Percentiles rank a stretch among this genome's conserved stretches.
Evolutionary conservation across 2,113 vertebrate species (phyloP).

Genomic region (Condylura cristata): DNA sequence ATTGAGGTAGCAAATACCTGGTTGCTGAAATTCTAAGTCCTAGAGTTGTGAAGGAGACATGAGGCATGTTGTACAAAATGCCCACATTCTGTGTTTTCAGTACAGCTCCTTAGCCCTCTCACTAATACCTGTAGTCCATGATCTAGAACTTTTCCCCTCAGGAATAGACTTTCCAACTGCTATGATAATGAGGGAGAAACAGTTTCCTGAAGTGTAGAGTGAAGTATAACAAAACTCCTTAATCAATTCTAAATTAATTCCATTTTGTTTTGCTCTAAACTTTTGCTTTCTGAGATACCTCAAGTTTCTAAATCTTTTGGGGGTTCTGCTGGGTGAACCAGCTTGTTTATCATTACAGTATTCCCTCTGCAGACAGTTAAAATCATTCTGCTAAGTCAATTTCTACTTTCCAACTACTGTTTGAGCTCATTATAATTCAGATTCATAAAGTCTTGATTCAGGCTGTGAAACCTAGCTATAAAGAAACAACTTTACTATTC

Average conservation of each 20-base stretch:
- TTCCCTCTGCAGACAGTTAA: not conserved
- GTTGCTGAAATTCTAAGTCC: not conserved
- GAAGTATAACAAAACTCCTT: not conserved
- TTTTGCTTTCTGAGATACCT: not conserved
- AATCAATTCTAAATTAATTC: not conserved
- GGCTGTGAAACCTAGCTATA: not conserved
- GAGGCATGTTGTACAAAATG: fast-evolving
- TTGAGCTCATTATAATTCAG: not conserved
- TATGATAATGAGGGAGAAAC: not conserved
- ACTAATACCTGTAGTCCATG: not conserved
- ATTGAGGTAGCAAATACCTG: not conserved
- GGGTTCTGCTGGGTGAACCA: not conserved
- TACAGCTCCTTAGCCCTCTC: not conserved
- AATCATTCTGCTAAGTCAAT: not conserved
- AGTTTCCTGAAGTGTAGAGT: not conserved
- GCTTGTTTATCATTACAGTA: not conserved
- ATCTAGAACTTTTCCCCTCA: not conserved
- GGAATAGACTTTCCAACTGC: not conserved
- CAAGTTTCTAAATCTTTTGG: not conserved
- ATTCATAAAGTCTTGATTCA: not conserved
- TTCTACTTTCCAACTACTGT: not conserved
- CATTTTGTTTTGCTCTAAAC: not conserved
- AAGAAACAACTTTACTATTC: not conserved
- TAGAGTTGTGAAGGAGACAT: not conserved
- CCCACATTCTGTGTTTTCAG: not conserved